Evolutionary conservation across 1,140 invertebrate genomes (phyloP).

Genomic region (Brachionus calyciflorus): DNA sequence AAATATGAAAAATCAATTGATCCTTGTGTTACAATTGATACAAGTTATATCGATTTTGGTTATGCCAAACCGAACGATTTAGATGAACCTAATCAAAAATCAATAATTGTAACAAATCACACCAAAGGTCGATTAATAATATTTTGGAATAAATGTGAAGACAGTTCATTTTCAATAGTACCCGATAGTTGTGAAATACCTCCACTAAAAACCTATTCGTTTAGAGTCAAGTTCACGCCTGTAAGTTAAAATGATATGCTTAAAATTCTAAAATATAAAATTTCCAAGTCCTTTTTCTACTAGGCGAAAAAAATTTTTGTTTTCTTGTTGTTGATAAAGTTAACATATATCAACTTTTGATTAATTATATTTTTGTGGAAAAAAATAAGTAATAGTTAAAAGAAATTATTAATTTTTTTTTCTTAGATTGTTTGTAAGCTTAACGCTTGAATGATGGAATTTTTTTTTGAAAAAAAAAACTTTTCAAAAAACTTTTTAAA

Average conservation of each 20-base stretch:
- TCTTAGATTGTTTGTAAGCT: too few relatives aligned
- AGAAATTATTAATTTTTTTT: too few relatives aligned
- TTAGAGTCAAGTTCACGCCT: slow-evolving; percentile 57
- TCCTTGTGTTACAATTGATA: slow-evolving; percentile 56
- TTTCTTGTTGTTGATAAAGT: too few relatives aligned
- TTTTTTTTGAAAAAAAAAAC: too few relatives aligned
- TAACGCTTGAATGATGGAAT: too few relatives aligned
- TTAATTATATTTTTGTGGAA: too few relatives aligned
- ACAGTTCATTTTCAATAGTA: slow-evolving; percentile 54
- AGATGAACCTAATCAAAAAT: slow-evolving; percentile 52
- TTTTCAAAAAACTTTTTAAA: too few relatives aligned
- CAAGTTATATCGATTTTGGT: slow-evolving; percentile 56
- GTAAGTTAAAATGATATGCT: slow-evolving; percentile 55
- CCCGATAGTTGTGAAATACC: slow-evolving; percentile 56
- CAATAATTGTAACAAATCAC: slow-evolving; percentile 57
- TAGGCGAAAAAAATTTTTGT: too few relatives aligned
- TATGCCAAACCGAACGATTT: slow-evolving; percentile 52
- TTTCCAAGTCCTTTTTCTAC: not conserved
- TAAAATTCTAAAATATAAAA: too few relatives aligned
- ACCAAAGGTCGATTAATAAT: slow-evolving; percentile 58
- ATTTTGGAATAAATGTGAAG: slow-evolving; percentile 55
- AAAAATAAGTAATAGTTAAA: too few relatives aligned
- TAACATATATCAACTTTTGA: too few relatives aligned
- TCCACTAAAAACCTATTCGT: slow-evolving; percentile 56
- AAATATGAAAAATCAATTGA: slow-evolving; percentile 52